These are phyloP conservation scores for Lamellibrachia satsuma DNA, from an alignment of 2,888 invertebrate genomes.

Conservation along the genomic window DNA sequence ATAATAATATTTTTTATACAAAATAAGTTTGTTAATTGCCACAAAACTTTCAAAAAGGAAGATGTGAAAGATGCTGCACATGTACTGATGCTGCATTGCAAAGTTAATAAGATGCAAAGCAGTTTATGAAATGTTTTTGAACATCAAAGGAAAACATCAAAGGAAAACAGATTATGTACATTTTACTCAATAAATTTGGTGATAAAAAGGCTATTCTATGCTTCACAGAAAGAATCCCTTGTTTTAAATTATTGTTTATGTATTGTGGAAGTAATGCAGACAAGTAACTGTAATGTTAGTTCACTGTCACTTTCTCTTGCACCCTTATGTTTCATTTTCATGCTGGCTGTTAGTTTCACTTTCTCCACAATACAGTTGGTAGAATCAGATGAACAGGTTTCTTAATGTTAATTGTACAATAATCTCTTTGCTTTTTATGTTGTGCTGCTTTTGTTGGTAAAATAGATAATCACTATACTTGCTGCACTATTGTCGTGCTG, in stretches of 20 bases:
- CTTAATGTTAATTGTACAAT: background rate
- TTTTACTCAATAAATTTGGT: background rate
- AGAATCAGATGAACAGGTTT: background rate
- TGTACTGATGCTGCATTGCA: background rate
- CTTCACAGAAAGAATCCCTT: background rate
- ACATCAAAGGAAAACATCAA: background rate
- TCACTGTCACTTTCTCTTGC: conserved; percentile 13
- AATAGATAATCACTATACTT: background rate
- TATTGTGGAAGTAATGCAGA: background rate
- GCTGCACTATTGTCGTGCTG: background rate
- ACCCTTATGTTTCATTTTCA: background rate
- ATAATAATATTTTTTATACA: background rate
- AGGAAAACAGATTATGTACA: background rate
- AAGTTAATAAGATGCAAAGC: background rate
- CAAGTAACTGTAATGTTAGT: background rate
- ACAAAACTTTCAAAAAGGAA: background rate
- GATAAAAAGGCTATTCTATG: background rate
- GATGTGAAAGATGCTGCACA: background rate
- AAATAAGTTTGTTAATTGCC: background rate
- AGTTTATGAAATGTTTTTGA: background rate
- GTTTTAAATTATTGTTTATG: background rate
- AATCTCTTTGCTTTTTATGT: background rate
- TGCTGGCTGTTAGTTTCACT: conserved; percentile 13
- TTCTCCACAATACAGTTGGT: background rate
- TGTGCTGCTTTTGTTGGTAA: background rate